Conservation (phyloP, 2,113 vertebrate genomes). For the Centropristis striata region DNA sequence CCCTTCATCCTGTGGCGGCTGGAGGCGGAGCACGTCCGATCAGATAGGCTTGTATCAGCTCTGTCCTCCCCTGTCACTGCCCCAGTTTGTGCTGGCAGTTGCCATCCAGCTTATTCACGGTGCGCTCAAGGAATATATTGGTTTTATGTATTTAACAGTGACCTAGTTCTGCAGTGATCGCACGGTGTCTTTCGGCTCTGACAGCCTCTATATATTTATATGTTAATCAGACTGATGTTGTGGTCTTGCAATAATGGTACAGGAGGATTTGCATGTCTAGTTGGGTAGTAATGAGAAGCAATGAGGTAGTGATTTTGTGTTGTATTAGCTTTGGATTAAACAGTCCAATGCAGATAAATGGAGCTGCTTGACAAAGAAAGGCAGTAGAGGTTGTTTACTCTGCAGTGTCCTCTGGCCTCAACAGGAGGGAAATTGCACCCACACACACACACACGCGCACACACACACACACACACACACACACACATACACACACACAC, state of each 20-base stretch:
- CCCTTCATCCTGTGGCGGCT: conserved; percentile 34
- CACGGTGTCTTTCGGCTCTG: not conserved
- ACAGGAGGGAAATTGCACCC: not conserved
- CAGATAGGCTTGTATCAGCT: conserved; percentile 55
- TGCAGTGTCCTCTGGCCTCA: conserved; percentile 58
- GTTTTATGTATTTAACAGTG: conserved; percentile 27
- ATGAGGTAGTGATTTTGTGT: not conserved
- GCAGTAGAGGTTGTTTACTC: conserved; percentile 52
- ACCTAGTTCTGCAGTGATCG: conserved; percentile 2
- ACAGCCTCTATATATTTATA: not conserved
- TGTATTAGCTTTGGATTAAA: not conserved
- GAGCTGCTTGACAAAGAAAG: conserved; percentile 31
- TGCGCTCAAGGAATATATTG: conserved; percentile 4
- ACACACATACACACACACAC: not conserved
- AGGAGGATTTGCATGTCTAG: not conserved
- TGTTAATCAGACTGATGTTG: not conserved
- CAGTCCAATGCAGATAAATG: conserved; percentile 13
- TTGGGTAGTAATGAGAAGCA: not conserved
- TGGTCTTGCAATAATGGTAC: not conserved
- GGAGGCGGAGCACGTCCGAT: conserved; percentile 30
- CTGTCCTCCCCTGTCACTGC: conserved; percentile 43
- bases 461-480: no score
- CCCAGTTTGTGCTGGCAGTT: conserved; percentile 24
- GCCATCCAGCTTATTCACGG: not conserved
- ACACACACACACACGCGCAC: conserved; percentile 20